phyloP scores from a whole-genome alignment of 1,140 invertebrate species.

The Delia radicum region DNA sequence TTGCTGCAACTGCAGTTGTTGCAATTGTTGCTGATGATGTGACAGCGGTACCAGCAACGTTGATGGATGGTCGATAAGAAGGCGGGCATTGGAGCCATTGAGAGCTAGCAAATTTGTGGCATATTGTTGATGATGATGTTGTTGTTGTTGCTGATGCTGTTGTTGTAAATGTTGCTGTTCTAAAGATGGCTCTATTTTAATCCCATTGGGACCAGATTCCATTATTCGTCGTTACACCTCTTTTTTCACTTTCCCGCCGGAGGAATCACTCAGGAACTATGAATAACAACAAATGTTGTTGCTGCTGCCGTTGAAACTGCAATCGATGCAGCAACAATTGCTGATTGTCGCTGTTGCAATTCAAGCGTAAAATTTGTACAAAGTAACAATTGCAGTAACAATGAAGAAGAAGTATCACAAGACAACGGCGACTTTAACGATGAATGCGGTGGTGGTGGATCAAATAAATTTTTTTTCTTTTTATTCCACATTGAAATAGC shows the following conservation, averaged over 20 bases:
- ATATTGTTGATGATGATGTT: constrained; percentile 47
- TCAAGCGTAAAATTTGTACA: not conserved
- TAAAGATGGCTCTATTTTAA: constrained; percentile 54
- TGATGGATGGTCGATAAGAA: constrained; percentile 52
- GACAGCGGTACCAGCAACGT: constrained; percentile 50
- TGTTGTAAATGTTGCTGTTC: constrained; percentile 49
- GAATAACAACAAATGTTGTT: not conserved
- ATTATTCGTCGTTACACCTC: constrained; percentile 48
- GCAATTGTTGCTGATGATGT: constrained; percentile 40
- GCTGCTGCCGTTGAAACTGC: not conserved
- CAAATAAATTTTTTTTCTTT: constrained; percentile 5
- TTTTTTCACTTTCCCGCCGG: not conserved
- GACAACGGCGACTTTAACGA: not conserved
- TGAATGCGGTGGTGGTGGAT: constrained; percentile 1
- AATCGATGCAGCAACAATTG: not conserved
- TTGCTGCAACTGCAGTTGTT: constrained; percentile 38
- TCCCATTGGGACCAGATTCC: constrained; percentile 56
- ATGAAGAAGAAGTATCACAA: not conserved
- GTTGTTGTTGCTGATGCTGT: constrained; percentile 48
- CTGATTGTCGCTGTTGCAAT: not conserved
- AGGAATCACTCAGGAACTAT: constrained; percentile 4
- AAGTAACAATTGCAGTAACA: not conserved
- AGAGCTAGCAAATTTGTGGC: constrained; percentile 50
- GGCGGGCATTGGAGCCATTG: constrained; percentile 51
- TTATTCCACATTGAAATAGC: constrained; percentile 23